A percentile compares a stretch with the other conserved stretches of the same genome.
These are phyloP conservation scores for Budorcas taxicolor DNA, from an alignment of 2,113 vertebrate genomes.

Conservation along the genomic window DNA sequence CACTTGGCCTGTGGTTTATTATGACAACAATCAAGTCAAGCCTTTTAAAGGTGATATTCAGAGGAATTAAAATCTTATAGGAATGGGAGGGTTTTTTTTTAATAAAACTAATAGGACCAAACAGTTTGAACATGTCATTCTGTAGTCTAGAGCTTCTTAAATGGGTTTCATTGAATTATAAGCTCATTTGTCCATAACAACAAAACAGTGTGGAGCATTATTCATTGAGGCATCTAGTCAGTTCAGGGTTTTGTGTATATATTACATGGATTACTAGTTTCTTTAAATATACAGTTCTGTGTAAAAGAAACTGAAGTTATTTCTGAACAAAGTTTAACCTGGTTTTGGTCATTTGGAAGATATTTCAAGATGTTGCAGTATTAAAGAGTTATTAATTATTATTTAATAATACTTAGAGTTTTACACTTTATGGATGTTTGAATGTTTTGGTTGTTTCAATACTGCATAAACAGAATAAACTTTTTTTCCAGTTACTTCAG, in stretches of 20 bases:
- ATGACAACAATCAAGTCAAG: not conserved
- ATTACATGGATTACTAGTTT: not conserved
- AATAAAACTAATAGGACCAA: not conserved
- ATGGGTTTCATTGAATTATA: conserved; percentile 9
- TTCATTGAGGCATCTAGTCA: not conserved
- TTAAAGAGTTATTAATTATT: conserved; percentile 30
- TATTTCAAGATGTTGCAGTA: not conserved
- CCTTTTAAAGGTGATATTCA: not conserved
- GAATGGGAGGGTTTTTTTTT: not conserved
- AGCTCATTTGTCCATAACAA: not conserved
- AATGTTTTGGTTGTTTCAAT: conserved; percentile 18
- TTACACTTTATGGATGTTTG: conserved; percentile 6
- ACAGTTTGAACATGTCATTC: not conserved
- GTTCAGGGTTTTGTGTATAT: not conserved
- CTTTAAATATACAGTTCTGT: not conserved
- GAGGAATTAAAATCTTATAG: not conserved
- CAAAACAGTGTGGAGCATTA: not conserved
- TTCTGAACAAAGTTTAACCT: conserved; percentile 2
- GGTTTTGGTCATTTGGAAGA: not conserved
- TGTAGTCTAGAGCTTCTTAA: conserved; percentile 16
- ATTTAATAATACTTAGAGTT: conserved; percentile 24
- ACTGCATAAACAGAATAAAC: not conserved
- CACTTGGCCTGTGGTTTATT: not conserved
- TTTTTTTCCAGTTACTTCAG: not conserved
- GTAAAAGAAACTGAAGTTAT: conserved; percentile 11